Percentiles rank a stretch among this genome's conserved stretches.
These are phyloP conservation scores for Yoshiicerus persimilis DNA, from an alignment of 1,140 invertebrate genomes.

Conservation along the genomic window DNA sequence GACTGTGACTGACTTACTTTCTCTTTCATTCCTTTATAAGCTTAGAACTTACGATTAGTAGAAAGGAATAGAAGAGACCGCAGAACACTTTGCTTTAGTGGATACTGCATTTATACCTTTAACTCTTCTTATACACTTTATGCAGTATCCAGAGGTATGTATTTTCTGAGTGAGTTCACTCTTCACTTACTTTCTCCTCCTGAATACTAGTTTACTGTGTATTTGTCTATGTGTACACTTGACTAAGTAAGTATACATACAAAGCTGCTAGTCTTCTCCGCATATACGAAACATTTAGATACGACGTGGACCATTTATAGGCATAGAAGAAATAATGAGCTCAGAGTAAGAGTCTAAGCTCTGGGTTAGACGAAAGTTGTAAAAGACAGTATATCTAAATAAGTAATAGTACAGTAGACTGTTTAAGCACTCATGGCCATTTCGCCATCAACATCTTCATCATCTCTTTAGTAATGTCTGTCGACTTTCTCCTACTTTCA, in stretches of 20 bases:
- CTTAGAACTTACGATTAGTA: background rate
- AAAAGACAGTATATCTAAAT: background rate
- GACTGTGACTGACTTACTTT: background rate
- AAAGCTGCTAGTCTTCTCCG: no score
- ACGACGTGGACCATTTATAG: background rate
- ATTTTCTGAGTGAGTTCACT: background rate
- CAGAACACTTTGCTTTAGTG: background rate
- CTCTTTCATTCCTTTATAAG: background rate
- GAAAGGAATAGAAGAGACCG: background rate
- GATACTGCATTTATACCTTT: background rate
- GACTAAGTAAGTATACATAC: background rate
- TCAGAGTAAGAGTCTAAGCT: background rate
- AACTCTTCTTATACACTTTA: background rate
- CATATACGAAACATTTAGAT: no score
- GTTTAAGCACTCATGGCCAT: background rate
- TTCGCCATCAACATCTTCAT: background rate
- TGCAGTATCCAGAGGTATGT: background rate
- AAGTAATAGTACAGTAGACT: background rate
- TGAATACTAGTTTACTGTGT: background rate
- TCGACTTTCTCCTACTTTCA: background rate
- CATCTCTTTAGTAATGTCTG: background rate
- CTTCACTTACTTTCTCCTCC: background rate
- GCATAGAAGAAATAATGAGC: background rate
- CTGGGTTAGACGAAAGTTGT: background rate
- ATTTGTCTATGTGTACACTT: background rate